These are phyloP conservation scores for Onychostruthus taczanowskii DNA, from an alignment of 2,113 vertebrate species.

Conservation along the genomic window DNA sequence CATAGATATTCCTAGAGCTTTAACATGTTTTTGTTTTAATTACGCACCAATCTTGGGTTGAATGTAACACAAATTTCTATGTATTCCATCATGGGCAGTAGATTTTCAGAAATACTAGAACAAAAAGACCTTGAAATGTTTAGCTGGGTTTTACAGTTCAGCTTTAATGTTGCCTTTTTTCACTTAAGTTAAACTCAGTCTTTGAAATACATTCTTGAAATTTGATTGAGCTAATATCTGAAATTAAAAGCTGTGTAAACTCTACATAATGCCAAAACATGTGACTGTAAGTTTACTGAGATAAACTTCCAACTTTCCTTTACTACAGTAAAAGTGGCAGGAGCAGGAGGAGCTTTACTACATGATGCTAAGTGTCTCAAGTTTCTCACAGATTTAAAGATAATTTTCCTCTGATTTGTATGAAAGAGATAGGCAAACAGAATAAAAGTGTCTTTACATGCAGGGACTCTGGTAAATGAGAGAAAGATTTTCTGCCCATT, in stretches of 20 bases:
- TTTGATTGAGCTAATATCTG: neutral
- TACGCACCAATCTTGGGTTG: rapidly evolving
- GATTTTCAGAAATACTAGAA: neutral
- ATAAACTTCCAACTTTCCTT: neutral
- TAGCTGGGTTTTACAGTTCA: neutral
- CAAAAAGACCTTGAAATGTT: neutral
- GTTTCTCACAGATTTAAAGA: neutral
- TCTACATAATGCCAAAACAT: neutral
- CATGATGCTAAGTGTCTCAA: neutral
- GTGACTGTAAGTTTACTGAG: neutral
- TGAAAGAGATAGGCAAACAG: neutral
- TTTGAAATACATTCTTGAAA: neutral
- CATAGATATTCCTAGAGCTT: neutral
- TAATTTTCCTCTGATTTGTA: neutral
- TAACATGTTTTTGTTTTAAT: neutral
- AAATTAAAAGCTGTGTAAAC: neutral
- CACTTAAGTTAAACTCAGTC: neutral
- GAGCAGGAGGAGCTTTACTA: neutral
- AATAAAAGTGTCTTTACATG: neutral
- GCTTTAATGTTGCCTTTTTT: neutral
- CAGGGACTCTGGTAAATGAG: neutral
- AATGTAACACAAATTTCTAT: neutral
- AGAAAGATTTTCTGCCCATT: neutral
- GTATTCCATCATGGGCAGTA: neutral
- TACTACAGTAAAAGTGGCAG: neutral